Conservation (phyloP, 1,140 invertebrate genomes). For the Chrysomallon squamiferum region DNA sequence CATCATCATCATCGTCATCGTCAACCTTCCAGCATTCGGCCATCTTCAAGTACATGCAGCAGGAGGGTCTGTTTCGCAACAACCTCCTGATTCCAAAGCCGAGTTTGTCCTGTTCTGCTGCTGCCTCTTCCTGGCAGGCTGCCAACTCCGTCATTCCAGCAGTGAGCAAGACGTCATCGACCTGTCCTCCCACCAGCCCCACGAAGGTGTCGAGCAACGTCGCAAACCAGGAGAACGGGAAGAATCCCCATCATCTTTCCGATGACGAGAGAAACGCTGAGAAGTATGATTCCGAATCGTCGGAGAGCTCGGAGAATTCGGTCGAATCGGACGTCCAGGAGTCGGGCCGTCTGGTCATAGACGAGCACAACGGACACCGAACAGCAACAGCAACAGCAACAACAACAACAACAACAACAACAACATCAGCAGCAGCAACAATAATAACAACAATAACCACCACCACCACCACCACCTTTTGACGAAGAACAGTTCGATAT, state of each 20-base stretch:
- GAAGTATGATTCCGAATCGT: neutral
- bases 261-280: neutral
- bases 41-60: slow-evolving; percentile 57
- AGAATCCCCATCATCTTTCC: too few species aligned
- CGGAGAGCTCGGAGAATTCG: slow-evolving; percentile 1
- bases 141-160: slow-evolving; percentile 11
- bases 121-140: neutral
- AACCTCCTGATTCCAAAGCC: slow-evolving; percentile 8
- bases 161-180: slow-evolving; percentile 1
- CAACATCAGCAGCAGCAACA: too few species aligned
- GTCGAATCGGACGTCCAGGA: slow-evolving; percentile 20
- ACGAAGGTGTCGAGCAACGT: too few species aligned
- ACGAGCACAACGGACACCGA: slow-evolving; percentile 21
- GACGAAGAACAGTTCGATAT: neutral
- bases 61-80: slow-evolving; percentile 43
- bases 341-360: slow-evolving; percentile 31
- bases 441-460: too few species aligned
- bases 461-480: slow-evolving; percentile 18
- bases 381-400: slow-evolving; percentile 10
- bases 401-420: slow-evolving; percentile 12
- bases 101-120: too few species aligned
- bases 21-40: slow-evolving; percentile 44
- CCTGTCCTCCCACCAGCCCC: too few species aligned
- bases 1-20: neutral
- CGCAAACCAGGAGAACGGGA: too few species aligned